Conservation (phyloP, 2,797 vertebrate species). For the Liparis tanakae region DNA sequence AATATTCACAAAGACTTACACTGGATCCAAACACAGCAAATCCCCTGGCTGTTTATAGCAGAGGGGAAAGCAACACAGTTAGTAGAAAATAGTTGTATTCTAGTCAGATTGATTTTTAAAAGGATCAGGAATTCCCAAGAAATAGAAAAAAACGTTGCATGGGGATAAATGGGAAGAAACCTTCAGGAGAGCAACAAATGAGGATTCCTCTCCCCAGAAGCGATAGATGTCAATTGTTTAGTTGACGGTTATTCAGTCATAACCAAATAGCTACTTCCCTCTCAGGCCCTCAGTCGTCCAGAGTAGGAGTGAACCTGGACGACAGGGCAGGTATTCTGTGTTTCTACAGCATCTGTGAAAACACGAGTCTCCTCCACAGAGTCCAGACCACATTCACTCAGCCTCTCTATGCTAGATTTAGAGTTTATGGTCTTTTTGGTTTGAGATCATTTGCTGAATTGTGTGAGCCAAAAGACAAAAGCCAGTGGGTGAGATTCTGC, state of each 20-base stretch:
- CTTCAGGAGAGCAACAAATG: too few relatives aligned
- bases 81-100: background rate
- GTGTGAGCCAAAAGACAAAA: background rate
- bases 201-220: too few relatives aligned
- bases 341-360: constrained; percentile 24
- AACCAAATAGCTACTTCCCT: background rate
- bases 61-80: background rate
- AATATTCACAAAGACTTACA: constrained; percentile 8
- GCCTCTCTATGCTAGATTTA: constrained; percentile 14
- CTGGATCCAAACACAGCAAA: constrained; percentile 34
- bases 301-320: constrained; percentile 35
- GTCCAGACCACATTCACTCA: constrained; percentile 42
- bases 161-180: too few relatives aligned
- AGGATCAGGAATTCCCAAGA: too few relatives aligned
- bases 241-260: constrained; percentile 13
- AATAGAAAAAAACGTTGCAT: too few relatives aligned
- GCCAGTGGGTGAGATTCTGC: background rate
- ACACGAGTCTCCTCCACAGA: constrained; percentile 42
- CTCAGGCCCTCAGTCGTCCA: constrained; percentile 17
- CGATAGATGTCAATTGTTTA: background rate
- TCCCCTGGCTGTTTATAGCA: background rate
- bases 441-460: background rate
- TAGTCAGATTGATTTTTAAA: constrained; percentile 17
- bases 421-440: background rate
- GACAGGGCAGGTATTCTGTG: constrained; percentile 20